A percentile compares a stretch with the other conserved stretches of the same genome.
phyloP scores from a whole-genome alignment of 2,888 invertebrate genomes.

The Dicranocentrus wangi region DNA sequence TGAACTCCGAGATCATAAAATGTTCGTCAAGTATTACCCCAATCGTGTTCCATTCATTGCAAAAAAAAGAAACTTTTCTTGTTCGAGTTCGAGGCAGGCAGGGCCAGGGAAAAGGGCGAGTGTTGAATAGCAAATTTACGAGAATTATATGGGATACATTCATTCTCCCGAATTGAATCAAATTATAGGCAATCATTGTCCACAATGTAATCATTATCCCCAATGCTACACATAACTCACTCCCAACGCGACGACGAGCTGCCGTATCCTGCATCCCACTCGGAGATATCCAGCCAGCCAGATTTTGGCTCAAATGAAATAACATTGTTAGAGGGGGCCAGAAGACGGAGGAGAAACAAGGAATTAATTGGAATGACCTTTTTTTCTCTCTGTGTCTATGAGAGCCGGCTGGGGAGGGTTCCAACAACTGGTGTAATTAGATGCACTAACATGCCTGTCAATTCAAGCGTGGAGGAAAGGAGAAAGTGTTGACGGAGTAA shows the following conservation, averaged over 20 bases:
- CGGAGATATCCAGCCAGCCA: slow-evolving; percentile 23
- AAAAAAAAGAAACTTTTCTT: too few relatives aligned
- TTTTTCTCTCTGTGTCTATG: slow-evolving; percentile 20
- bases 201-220: too few relatives aligned
- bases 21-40: slow-evolving; percentile 49
- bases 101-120: too few relatives aligned
- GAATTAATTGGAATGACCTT: slow-evolving; percentile 59
- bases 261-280: background rate
- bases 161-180: background rate
- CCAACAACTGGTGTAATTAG: slow-evolving; percentile 36
- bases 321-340: slow-evolving; percentile 26
- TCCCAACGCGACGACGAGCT: background rate
- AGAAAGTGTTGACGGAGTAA: slow-evolving; percentile 23
- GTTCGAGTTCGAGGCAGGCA: too few relatives aligned
- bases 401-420: background rate
- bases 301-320: slow-evolving; percentile 51
- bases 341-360: slow-evolving; percentile 22
- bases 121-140: background rate
- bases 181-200: background rate
- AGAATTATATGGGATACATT: background rate
- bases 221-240: background rate
- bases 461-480: slow-evolving; percentile 13
- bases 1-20: slow-evolving; percentile 40
- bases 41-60: too few relatives aligned
- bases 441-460: slow-evolving; percentile 42